Percentiles rank a stretch among this genome's conserved stretches.
phyloP scores from a whole-genome alignment of 2,888 invertebrate genomes.

The Philereme vetulata region DNA sequence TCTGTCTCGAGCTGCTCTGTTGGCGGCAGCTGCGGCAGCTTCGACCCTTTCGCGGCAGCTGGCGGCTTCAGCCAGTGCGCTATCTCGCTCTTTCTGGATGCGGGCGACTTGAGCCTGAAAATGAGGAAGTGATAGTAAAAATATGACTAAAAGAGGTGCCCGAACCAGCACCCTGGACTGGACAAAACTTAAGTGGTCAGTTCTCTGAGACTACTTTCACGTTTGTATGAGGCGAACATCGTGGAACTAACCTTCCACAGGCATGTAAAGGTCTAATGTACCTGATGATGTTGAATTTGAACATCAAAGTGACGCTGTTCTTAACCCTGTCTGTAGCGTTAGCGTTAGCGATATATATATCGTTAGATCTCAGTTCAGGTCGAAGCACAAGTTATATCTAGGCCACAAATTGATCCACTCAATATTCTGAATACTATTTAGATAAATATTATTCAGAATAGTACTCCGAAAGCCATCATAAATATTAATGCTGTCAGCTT shows the following conservation, averaged over 20 bases:
- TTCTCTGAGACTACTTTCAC: too few relatives aligned
- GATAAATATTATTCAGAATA: not conserved
- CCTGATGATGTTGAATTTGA: too few relatives aligned
- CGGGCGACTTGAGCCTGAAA: slow-evolving; percentile 88
- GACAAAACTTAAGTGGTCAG: too few relatives aligned
- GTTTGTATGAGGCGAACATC: too few relatives aligned
- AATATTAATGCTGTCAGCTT: slow-evolving; percentile 17
- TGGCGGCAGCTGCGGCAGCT: slow-evolving; percentile 90
- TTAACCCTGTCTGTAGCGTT: too few relatives aligned
- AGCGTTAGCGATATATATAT: too few relatives aligned
- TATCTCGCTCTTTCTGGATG: slow-evolving; percentile 94
- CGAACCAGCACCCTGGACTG: too few relatives aligned
- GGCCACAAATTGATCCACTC: not conserved
- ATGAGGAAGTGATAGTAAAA: not conserved
- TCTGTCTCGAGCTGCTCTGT: slow-evolving; percentile 92
- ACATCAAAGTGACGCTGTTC: too few relatives aligned
- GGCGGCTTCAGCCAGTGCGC: slow-evolving; percentile 91
- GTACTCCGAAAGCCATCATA: slow-evolving; percentile 1
- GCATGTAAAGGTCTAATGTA: too few relatives aligned
- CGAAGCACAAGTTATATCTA: not conserved
- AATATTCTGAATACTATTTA: not conserved
- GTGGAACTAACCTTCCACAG: too few relatives aligned
- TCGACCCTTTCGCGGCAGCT: slow-evolving; percentile 93
- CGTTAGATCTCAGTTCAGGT: too few relatives aligned
- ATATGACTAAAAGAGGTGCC: too few relatives aligned